Base-by-base conservation (phyloP, 2,888 invertebrate species). In the Hermaeophaga mercurialis region DNA sequence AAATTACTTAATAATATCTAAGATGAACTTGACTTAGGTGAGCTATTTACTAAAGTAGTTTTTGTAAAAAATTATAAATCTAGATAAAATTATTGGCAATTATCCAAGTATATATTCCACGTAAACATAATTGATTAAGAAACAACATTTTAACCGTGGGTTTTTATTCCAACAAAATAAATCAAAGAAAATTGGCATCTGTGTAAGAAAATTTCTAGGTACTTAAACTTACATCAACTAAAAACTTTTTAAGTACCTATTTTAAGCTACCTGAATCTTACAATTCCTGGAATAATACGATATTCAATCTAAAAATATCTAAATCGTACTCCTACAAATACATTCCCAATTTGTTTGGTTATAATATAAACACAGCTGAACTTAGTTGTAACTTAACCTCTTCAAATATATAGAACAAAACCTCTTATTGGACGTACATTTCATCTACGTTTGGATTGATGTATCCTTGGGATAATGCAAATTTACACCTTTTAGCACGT, bases 301-400 rank as follows among this genome's bases (percentile, higher is more conserved):
- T 31, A 12, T 31, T 9, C 31, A 4, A 31, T 0, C 36, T 48
- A 39, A 26, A 48, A 39, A 48, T 47, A 24, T 8, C 38, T 48
- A 22, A 36, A 15, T 48, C 39, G 17, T 17, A 19, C 48, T 48
- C 48, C 48, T 39, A 48, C 48, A 2, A 36, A 43, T 36, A 39
- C 19, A 18, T 15, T 3, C 9, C 1, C 19, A 48, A 46, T 58
- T 61, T 61, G 58, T 61, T 61, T 61, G 61, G 56, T 61, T 59
- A 59, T 49, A 58, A 56, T 14, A 56, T 56, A 61, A 59, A 56
- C 50, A 61, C 56, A 60, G 57, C 54, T 54, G 54, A 60, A 57
- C 56, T 58, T 11, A 34, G n/a, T n/a, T n/a, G n/a, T 15, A 34
- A 34, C 34, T 18, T 56, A 59, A 59, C 59, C 55, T 59, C 54